A percentile compares a stretch with the other conserved stretches of the same genome.
These are phyloP conservation scores for Hecatera dysodea DNA, from an alignment of 2,888 invertebrate genomes.

Conservation along the genomic window DNA sequence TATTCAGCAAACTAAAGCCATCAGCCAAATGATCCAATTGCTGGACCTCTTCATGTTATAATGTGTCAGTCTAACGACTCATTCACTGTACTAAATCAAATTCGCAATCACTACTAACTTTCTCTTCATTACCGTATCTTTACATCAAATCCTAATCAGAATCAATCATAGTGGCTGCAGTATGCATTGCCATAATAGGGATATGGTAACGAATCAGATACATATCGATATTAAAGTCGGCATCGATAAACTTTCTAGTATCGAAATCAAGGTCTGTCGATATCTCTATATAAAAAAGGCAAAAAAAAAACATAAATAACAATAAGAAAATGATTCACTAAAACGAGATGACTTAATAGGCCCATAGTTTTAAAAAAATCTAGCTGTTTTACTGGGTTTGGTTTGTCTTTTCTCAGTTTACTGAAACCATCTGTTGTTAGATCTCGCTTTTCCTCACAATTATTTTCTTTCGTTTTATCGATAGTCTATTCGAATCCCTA, in stretches of 20 bases:
- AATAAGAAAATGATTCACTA: background rate
- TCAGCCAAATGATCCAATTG: conserved; percentile 61
- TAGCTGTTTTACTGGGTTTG: too few species aligned
- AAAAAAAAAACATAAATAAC: background rate
- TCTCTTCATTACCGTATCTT: conserved; percentile 65
- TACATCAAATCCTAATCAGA: conserved; percentile 72
- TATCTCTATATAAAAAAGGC: background rate
- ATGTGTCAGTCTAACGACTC: conserved; percentile 39
- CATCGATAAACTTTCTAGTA: conserved; percentile 1
- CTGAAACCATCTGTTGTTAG: background rate
- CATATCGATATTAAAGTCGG: conserved; percentile 19
- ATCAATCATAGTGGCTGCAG: conserved; percentile 68
- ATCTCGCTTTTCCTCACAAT: background rate
- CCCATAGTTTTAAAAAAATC: too few species aligned
- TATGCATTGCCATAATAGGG: conserved; percentile 26
- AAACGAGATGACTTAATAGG: too few species aligned
- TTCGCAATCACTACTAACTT: conserved; percentile 57
- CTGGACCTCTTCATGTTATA: conserved; percentile 48
- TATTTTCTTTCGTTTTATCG: conserved; percentile 11
- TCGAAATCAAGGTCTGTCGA: background rate
- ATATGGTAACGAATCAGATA: conserved; percentile 14
- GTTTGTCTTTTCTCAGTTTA: background rate
- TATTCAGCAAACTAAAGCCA: conserved; percentile 40
- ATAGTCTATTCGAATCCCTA: conserved; percentile 15
- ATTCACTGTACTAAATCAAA: conserved; percentile 59